Conservation (phyloP, 2,113 vertebrate species). For the Melozone crissalis region DNA sequence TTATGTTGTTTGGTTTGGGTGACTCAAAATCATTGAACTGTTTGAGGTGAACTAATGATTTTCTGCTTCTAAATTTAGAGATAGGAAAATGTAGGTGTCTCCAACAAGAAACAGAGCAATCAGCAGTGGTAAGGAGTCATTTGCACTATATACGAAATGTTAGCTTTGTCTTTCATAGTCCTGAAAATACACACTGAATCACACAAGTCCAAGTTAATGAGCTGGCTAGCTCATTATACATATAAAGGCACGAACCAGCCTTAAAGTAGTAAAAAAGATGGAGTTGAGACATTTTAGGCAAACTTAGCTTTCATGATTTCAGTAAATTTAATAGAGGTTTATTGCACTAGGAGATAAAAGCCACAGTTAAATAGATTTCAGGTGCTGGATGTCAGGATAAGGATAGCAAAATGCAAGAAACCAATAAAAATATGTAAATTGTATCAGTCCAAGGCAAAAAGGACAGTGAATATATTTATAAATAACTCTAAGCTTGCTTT, state of each 20-base stretch:
- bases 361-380: background rate
- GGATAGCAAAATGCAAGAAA: background rate
- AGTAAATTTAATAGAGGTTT: background rate
- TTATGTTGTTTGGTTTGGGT: background rate
- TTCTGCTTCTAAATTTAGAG: background rate
- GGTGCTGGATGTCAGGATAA: background rate
- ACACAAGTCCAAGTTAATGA: background rate
- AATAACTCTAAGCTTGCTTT: background rate
- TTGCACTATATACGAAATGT: background rate
- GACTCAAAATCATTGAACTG: background rate
- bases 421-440: background rate
- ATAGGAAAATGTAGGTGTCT: background rate
- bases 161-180: background rate
- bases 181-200: background rate
- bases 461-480: background rate
- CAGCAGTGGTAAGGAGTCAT: background rate
- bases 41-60: background rate
- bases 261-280: background rate
- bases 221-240: background rate
- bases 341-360: background rate
- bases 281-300: background rate
- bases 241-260: background rate
- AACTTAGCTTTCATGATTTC: background rate
- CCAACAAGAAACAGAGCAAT: background rate
- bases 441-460: background rate